These are phyloP conservation scores for Sialis lutaria DNA, from an alignment of 2,888 invertebrate species.

Conservation along the genomic window DNA sequence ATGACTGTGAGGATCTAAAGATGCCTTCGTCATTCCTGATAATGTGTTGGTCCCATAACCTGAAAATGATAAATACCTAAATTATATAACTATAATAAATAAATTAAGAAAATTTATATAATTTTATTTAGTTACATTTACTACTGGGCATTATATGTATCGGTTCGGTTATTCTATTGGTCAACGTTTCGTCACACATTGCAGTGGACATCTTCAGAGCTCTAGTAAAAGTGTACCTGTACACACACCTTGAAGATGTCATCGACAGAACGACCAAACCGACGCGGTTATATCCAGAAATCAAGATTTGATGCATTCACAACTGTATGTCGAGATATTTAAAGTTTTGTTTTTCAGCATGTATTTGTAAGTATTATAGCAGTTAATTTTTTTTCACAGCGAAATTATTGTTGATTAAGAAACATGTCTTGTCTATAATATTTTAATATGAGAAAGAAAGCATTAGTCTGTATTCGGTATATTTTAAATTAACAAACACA, in stretches of 20 bases:
- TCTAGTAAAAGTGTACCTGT: no score
- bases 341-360: no score
- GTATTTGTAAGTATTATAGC: no score
- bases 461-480: not conserved
- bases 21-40: constrained; percentile 63
- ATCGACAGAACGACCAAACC: no score
- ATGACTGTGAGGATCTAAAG: constrained; percentile 76
- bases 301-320: no score
- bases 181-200: not conserved
- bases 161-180: constrained; percentile 18
- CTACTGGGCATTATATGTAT: constrained; percentile 9
- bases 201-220: no score
- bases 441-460: no score
- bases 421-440: no score
- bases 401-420: no score
- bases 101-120: not conserved
- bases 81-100: constrained; percentile 1
- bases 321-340: no score
- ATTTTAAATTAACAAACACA: not conserved
- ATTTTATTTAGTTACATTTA: not conserved
- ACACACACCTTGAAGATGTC: not conserved
- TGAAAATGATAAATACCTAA: constrained; percentile 32
- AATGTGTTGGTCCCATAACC: constrained; percentile 74
- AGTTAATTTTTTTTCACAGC: no score
- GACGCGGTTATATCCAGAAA: no score